Evolutionary conservation across 1,140 invertebrate species (phyloP).

Genomic region (Bombus terrestris): DNA sequence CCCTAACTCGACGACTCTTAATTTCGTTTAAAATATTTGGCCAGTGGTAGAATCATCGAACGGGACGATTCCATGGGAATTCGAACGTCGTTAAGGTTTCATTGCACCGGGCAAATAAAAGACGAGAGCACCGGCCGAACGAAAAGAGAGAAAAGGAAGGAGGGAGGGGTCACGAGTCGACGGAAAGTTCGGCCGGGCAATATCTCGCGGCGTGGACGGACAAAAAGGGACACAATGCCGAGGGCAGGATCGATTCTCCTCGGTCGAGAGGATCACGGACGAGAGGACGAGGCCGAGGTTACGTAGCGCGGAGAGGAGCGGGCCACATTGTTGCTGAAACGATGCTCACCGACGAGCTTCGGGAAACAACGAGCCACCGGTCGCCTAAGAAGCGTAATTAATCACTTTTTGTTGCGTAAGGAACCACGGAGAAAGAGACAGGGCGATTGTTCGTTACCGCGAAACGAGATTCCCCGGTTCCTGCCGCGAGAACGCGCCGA

Average conservation of each 20-base stretch:
- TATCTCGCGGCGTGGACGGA: conserved; percentile 75
- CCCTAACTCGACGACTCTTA: no score
- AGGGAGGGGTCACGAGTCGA: conserved; percentile 63
- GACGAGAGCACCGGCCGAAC: conserved; percentile 38
- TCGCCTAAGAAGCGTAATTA: conserved; percentile 77
- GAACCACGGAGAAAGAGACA: not conserved
- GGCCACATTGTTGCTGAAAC: conserved; percentile 73
- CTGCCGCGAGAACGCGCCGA: not conserved
- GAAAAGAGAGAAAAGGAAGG: conserved; percentile 52
- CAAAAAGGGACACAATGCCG: conserved; percentile 79
- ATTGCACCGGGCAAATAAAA: conserved; percentile 50
- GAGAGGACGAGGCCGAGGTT: conserved; percentile 64
- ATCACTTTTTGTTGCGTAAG: conserved; percentile 75
- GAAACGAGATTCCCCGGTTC: conserved; percentile 35
- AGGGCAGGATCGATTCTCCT: conserved; percentile 79
- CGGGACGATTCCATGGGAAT: conserved; percentile 38
- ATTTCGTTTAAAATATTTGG: not conserved
- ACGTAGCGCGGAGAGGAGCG: conserved; percentile 52
- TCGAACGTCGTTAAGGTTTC: conserved; percentile 60
- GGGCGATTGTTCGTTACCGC: not conserved
- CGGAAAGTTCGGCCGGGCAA: conserved; percentile 73
- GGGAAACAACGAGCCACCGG: conserved; percentile 75
- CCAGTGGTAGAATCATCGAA: conserved; percentile 8
- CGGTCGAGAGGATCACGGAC: conserved; percentile 72
- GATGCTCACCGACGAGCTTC: conserved; percentile 69